phyloP scores from a whole-genome alignment of 2,797 vertebrate species.

The Lagodon rhomboides region DNA sequence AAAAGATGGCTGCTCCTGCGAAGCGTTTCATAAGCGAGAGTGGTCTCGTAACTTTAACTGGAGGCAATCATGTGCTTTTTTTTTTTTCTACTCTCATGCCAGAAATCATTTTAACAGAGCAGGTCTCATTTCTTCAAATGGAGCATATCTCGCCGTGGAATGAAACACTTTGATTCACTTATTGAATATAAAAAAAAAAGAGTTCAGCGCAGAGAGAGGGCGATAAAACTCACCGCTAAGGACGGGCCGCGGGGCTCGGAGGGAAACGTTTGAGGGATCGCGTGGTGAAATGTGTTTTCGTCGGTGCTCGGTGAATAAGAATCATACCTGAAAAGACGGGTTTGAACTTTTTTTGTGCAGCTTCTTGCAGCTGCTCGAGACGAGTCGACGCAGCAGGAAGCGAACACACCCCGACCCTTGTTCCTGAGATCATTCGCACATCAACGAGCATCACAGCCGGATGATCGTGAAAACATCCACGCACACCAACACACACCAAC shows the following conservation, averaged over 20 bases:
- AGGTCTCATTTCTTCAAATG: constrained; percentile 47
- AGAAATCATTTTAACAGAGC: constrained; percentile 43
- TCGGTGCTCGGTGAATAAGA: constrained; percentile 46
- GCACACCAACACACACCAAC: background rate
- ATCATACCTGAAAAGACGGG: constrained; percentile 12
- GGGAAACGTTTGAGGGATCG: too few species aligned
- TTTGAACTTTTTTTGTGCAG: constrained; percentile 10
- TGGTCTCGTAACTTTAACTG: constrained; percentile 27
- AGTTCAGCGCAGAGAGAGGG: constrained; percentile 32
- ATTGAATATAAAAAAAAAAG: constrained; percentile 31
- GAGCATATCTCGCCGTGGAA: constrained; percentile 29
- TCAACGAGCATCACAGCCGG: constrained; percentile 50
- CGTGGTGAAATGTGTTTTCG: background rate
- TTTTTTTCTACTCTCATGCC: constrained; percentile 16
- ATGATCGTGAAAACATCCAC: background rate
- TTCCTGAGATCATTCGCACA: constrained; percentile 50
- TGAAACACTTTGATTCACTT: constrained; percentile 40
- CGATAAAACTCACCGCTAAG: constrained; percentile 35
- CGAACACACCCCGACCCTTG: constrained; percentile 7
- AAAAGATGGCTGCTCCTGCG: background rate
- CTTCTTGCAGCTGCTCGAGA: constrained; percentile 6
- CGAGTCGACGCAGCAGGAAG: constrained; percentile 31
- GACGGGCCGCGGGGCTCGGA: constrained; percentile 7
- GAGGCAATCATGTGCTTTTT: constrained; percentile 11
- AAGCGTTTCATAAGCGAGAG: constrained; percentile 13